Evolutionary conservation across 2,797 vertebrate species (phyloP), one percentile per base, ranked within the genome.

Genomic region (Emydoidea blandingii): DNA sequence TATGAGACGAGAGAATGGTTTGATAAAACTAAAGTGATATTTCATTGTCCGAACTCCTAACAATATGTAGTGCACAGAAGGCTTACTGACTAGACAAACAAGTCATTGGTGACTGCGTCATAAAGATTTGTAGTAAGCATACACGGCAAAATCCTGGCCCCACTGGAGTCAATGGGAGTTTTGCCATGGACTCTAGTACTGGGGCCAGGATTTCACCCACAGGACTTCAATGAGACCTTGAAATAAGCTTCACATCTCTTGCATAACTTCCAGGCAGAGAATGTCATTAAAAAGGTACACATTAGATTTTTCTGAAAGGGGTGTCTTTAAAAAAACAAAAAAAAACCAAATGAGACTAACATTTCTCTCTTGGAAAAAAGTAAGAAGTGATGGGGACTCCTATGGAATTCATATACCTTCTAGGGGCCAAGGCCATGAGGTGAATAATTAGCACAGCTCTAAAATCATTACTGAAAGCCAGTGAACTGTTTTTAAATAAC

Each of bases 401-500:
- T 92, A 86, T 79, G 59, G 37, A 93, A 50, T 85, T 83, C n/a
- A 27, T 47, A 41, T 15, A 27, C 5, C 8, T 93, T 93, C 86
- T 81, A 86, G 37, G 72, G 91, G 52, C 81, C 85, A 93, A 93
- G 89, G 74, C 2, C 4, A 29, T 57, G 14, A 79, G 56, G 9
- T 92, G 86, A 79, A 81, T 62, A 57, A 81, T 41, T 27, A 91
- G 34, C 16, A 83, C 91, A 81, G 68, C 5, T 88, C 92, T 94
- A 68, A 89, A 47, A 85, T 91, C 12, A 8, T 59, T 68, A 74
- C 34, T 56, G 86, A 62, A 96, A 94, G 78, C 12, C 18, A 41
- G 1, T 76, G 52, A 85, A 16, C 8, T 88, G 4, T 90, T 87
- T 94, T 87, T 37, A 93, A 59, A 93, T 27, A 2, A 18, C 72